Evolutionary conservation across 2,797 vertebrate species (phyloP).

Genomic region (Megaceryle alcyon): DNA sequence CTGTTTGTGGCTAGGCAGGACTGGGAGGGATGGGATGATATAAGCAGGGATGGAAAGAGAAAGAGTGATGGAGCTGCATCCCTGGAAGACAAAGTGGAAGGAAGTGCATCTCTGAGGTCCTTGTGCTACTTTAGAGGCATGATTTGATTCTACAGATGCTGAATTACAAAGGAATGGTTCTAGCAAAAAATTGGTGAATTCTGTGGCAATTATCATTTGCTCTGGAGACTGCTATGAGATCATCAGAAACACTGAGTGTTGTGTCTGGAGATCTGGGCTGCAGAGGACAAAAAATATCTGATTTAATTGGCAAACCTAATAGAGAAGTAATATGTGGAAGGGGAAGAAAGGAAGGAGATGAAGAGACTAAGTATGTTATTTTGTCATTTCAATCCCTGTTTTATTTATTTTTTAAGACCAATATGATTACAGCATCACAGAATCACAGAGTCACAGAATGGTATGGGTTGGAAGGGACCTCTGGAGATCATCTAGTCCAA

Average conservation of each 20-base stretch:
- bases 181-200: not conserved
- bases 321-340: not conserved
- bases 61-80: not conserved
- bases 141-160: not conserved
- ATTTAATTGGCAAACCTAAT: conserved; percentile 27
- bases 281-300: not conserved
- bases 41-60: fast-evolving
- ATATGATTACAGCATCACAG: not conserved
- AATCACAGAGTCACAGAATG: no score
- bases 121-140: not conserved
- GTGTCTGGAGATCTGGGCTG: not conserved
- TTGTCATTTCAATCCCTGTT: not conserved
- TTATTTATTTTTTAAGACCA: not conserved
- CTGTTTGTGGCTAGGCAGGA: not conserved
- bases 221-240: conserved; percentile 25
- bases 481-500: no score
- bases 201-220: not conserved
- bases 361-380: not conserved
- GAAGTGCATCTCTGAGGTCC: not conserved
- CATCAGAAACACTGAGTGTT: not conserved
- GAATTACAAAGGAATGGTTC: not conserved
- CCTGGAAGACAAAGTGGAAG: not conserved
- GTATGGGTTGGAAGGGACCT: no score
- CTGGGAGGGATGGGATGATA: not conserved
- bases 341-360: not conserved